Evolutionary conservation across 2,113 vertebrate genomes (phyloP), one percentile per base, ranked within the genome.

Genomic region (Furnarius figulus): DNA sequence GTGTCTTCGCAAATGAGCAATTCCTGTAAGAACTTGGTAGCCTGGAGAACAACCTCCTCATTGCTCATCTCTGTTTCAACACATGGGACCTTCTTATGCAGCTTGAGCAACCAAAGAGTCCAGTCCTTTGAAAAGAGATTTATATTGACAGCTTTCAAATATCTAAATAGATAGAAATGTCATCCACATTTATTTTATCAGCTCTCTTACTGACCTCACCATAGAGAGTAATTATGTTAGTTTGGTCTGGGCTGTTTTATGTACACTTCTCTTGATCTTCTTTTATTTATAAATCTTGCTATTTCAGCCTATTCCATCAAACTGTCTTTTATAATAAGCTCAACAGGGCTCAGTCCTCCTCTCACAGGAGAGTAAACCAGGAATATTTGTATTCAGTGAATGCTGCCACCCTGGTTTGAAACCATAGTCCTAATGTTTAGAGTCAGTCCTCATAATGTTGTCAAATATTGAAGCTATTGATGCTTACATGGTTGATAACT

Each of bases 211-310:
- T 67, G 92, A 90, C 67, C 70, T 91, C 68, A 33, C 86, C 68
- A 33, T 14, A 90, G 78, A 89, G 55, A 93, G 72, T 73, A 79
- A 94, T 86, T 89, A 94, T 35, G 53, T 77, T 95, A 28, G 70
- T 87, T 88, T 91, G 73, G 95, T 55, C 33, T 35, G 58, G 55
- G 33, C 46, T 92, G 58, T 46, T 96, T 96, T 84, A 82, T 39
- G 58, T 78, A 58, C 66, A 81, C 59, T 71, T 88, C 49, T 90
- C 78, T 90, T 75, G 72, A 77, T 86, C 33, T 63, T 85, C 39
- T 88, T 94, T 93, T 82, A 87, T 92, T 78, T 95, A 79, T 78
- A 85, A 79, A 66, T 83, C 33, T 73, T 80, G 53, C 35, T 66
- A 63, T 85, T 95, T 94, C 84, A 63, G 66, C 59, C 90, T 78